Percentiles rank a stretch among this genome's conserved stretches.
phyloP scores from a whole-genome alignment of 1,140 invertebrate genomes.

The Samia ricini region DNA sequence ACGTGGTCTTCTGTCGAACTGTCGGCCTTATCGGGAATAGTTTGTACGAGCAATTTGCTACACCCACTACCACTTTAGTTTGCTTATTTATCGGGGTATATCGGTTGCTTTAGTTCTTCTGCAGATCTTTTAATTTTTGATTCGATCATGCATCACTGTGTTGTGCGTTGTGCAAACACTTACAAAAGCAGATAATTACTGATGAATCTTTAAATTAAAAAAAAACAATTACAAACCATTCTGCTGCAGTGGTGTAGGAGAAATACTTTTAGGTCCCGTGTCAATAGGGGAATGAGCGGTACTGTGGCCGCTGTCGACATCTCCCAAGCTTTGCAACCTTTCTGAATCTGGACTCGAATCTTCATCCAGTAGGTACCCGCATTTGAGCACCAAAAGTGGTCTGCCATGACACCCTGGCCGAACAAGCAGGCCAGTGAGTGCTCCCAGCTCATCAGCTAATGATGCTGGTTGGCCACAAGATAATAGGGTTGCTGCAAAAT shows the following conservation, averaged over 20 bases:
- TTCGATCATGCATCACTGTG: too few relatives aligned
- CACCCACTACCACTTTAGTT: too few relatives aligned
- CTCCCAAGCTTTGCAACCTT: constrained; percentile 84
- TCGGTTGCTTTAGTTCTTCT: too few relatives aligned
- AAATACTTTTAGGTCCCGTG: constrained; percentile 88
- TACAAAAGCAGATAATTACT: background rate
- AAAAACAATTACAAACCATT: constrained; percentile 45
- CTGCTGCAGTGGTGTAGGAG: constrained; percentile 80
- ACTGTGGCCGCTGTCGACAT: constrained; percentile 92
- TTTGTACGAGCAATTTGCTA: too few relatives aligned
- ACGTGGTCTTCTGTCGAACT: too few relatives aligned
- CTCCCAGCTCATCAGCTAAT: constrained; percentile 83
- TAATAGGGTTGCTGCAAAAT: constrained; percentile 74
- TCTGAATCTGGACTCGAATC: constrained; percentile 92
- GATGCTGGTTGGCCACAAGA: constrained; percentile 79
- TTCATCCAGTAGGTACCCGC: constrained; percentile 86
- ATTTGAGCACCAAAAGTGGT: constrained; percentile 87
- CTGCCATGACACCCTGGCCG: constrained; percentile 68
- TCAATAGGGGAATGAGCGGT: constrained; percentile 92
- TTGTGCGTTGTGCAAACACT: too few relatives aligned
- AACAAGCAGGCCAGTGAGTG: constrained; percentile 57
- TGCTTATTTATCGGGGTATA: too few relatives aligned
- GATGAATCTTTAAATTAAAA: background rate
- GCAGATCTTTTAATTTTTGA: too few relatives aligned
- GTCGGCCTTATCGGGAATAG: too few relatives aligned